Base-by-base conservation (phyloP, 1,140 invertebrate species). In the Drosophila parvula region DNA sequence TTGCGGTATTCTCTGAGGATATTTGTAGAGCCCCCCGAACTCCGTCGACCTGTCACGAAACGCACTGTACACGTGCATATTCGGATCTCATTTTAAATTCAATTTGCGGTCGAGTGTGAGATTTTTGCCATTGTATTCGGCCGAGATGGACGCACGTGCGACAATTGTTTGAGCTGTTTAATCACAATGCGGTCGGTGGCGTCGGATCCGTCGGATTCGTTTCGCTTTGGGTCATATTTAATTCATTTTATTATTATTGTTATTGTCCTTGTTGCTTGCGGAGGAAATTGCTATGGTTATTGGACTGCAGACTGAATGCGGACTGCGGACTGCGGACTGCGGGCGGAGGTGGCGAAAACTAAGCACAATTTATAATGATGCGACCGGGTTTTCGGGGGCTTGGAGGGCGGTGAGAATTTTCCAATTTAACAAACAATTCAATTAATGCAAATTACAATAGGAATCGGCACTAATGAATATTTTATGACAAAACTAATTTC, bases 351-450 rank as follows among this genome's bases (percentile, higher is more conserved):
- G 30, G 44, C 40, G 9, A 41, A 58, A 74, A 70, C 78, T 75
- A 81, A 81, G 60, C 78, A 61, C 44, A 77, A 80, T 80, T 64
- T 80, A 76, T 80, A 79, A 81, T 71, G 69, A 61, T 58, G 70
- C 30, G 3, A 32, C 30, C 30, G 30, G 30, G 22, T 22, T 22
- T 22, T 22, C 7, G 30, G 30, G 30, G 30, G 5, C 30, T 5
- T 30, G n/a, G 41, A 18, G 38, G 59, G 55, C 45, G 53, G 60
- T 38, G 76, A 71, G 79, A 85, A 78, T 83, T 86, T 88, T 78
- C 78, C 71, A 88, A 88, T 86, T 86, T 86, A 74, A 83, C 83
- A 86, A 86, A 86, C 83, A 86, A 86, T 86, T 86, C 83, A 86
- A 86, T 86, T 88, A 83, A 86, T 86, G 79, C 83, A 86, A 88